Evolutionary conservation across 2,113 vertebrate species (phyloP), one percentile per base, ranked within the genome.

Genomic region (Phyllopteryx taeniolatus): DNA sequence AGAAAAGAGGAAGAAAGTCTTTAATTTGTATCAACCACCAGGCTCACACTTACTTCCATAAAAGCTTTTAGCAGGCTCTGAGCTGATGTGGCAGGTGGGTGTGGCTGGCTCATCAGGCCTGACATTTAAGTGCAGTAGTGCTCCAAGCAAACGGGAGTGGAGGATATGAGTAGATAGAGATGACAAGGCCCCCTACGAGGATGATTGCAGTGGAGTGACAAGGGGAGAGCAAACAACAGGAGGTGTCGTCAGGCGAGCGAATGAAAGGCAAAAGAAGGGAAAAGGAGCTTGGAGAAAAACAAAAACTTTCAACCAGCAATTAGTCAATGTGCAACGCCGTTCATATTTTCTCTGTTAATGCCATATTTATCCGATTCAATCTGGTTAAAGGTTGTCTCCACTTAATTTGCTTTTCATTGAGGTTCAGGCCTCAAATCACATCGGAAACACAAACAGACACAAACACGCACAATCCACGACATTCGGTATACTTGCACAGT

Each of bases 111-210:
- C 95, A 92, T 96, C 95, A 95, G 91, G 79, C 89, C 94, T 97
- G 96, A 97, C 96, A 98, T 96, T 96, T 96, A 96, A 96, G 96
- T 96, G 96, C 96, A 94, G 93, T 94, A 95, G 95, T 95, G 93
- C 94, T 96, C 94, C 91, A 94, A 93, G 95, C 94, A 95, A 94
- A 93, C 93, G 94, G 94, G 95, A 66, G 95, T 93, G 93, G 93
- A 81, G 83, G 86, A 90, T 96, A 96, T 94, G 95, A 93, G 89
- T 92, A 94, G 94, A 95, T 95, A 84, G 82, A 82, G 85, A 90
- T 90, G 90, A 91, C 89, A 91, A 61, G 93, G 90, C 95, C 94
- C 95, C 96, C 95, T 92, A 93, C 92, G 87, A 95, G 89, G 96
- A 96, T 96, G 96, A 98, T 97, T 97, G 95, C 94, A 94, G 95